These are phyloP conservation scores for Patella pellucida DNA, from an alignment of 2,888 invertebrate genomes.

Conservation along the genomic window DNA sequence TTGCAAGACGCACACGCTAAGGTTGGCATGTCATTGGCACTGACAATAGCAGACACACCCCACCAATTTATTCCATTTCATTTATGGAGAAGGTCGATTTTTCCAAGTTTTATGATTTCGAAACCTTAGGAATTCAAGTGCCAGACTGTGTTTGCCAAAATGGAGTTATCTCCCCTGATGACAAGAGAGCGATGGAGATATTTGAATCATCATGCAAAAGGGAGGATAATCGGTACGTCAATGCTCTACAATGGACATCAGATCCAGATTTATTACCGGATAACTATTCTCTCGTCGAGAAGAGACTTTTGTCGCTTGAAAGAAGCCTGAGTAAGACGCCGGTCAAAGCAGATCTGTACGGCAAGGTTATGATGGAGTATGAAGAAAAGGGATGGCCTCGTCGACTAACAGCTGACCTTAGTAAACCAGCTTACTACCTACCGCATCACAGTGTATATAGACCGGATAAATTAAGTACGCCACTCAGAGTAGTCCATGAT, in stretches of 20 bases:
- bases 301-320: too few species aligned
- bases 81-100: background rate
- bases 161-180: background rate
- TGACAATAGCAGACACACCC: constrained; percentile 6
- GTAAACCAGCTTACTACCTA: too few species aligned
- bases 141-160: constrained; percentile 16
- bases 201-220: too few species aligned
- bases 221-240: constrained; percentile 9
- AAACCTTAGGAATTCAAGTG: constrained; percentile 22
- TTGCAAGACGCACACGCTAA: constrained; percentile 18
- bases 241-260: constrained; percentile 22
- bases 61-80: constrained; percentile 12
- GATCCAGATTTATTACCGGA: constrained; percentile 19
- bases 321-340: constrained; percentile 18
- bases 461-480: too few species aligned
- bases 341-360: constrained; percentile 9
- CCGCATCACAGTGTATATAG: too few species aligned
- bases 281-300: constrained; percentile 18
- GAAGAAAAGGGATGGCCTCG: background rate
- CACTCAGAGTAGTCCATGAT: too few species aligned
- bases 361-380: constrained; percentile 18
- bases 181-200: background rate
- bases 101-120: constrained; percentile 21
- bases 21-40: constrained; percentile 27
- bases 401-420: too few species aligned